Conservation (phyloP, 2,113 vertebrate genomes). For the Dicrurus megarhynchus region DNA sequence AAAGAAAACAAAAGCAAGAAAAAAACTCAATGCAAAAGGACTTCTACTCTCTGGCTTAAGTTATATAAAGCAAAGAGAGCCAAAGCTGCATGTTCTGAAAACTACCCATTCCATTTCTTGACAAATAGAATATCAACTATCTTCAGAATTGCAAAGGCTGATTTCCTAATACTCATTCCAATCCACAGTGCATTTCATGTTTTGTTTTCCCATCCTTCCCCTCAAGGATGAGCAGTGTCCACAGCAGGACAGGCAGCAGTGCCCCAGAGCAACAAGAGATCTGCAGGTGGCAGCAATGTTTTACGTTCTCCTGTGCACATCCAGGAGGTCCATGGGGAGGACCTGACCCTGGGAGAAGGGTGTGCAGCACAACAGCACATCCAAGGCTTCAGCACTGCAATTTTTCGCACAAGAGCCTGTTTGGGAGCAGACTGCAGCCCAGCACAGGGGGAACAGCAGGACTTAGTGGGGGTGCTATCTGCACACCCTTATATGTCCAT, state of each 20-base stretch:
- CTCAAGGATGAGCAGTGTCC: not conserved
- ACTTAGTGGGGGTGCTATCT: not conserved
- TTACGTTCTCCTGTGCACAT: not conserved
- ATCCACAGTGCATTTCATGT: not conserved
- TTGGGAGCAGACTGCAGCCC: not conserved
- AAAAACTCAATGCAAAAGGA: not conserved
- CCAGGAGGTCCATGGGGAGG: not conserved
- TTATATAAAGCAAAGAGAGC: not conserved
- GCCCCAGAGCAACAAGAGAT: not conserved
- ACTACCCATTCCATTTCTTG: not conserved
- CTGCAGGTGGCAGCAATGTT: conserved; percentile 41
- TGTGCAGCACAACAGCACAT: not conserved
- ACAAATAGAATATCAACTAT: not conserved
- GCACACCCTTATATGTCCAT: not conserved
- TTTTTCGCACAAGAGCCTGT: not conserved
- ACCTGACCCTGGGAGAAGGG: not conserved
- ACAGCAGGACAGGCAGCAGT: not conserved
- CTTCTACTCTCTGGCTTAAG: not conserved
- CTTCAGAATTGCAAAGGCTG: not conserved
- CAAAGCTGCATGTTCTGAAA: not conserved
- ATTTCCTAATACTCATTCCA: not conserved
- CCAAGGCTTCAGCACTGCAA: not conserved
- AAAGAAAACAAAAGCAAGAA: not conserved
- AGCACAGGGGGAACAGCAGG: not conserved
- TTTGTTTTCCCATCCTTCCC: not conserved